A percentile compares a stretch with the other conserved stretches of the same genome.
These are phyloP conservation scores for Philopedon plagiatum DNA, from an alignment of 2,888 invertebrate species.

Conservation along the genomic window DNA sequence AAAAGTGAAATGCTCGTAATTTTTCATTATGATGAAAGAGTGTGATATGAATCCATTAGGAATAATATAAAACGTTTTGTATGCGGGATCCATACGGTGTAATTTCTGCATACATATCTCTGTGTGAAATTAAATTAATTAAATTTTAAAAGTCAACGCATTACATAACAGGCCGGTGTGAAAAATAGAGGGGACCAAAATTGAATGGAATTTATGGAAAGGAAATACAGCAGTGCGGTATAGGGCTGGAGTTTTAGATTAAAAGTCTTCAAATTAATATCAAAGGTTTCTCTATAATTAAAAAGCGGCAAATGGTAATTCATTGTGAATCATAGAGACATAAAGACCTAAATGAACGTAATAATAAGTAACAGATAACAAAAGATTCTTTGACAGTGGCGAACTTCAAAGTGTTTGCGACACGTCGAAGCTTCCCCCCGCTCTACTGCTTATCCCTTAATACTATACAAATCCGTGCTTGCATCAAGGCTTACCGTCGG, in stretches of 20 bases:
- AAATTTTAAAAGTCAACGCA: conserved; percentile 48
- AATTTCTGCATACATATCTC: conserved; percentile 46
- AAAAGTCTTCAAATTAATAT: conserved; percentile 60
- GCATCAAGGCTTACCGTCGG: conserved; percentile 66
- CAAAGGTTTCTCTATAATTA: conserved; percentile 68
- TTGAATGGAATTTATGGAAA: conserved; percentile 47
- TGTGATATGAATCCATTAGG: conserved; percentile 40
- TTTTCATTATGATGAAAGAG: conserved; percentile 32
- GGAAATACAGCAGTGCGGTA: conserved; percentile 47
- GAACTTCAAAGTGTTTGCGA: conserved; percentile 67
- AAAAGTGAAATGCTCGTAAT: conserved; percentile 7
- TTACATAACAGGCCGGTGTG: conserved; percentile 43
- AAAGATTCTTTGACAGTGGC: conserved; percentile 67
- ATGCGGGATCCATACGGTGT: conserved; percentile 47
- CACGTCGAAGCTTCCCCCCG: conserved; percentile 62
- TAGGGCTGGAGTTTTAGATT: conserved; percentile 56
- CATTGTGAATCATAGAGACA: conserved; percentile 66
- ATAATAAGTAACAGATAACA: conserved; percentile 69
- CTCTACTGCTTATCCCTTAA: conserved; percentile 67
- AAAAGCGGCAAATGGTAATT: conserved; percentile 68
- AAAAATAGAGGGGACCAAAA: conserved; percentile 41
- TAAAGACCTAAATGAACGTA: conserved; percentile 67
- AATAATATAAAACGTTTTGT: conserved; percentile 35
- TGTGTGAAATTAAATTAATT: conserved; percentile 46
- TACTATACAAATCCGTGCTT: conserved; percentile 66